These are phyloP conservation scores for Lycodopsis pacificus DNA, from an alignment of 2,797 vertebrate genomes.

Conservation along the genomic window DNA sequence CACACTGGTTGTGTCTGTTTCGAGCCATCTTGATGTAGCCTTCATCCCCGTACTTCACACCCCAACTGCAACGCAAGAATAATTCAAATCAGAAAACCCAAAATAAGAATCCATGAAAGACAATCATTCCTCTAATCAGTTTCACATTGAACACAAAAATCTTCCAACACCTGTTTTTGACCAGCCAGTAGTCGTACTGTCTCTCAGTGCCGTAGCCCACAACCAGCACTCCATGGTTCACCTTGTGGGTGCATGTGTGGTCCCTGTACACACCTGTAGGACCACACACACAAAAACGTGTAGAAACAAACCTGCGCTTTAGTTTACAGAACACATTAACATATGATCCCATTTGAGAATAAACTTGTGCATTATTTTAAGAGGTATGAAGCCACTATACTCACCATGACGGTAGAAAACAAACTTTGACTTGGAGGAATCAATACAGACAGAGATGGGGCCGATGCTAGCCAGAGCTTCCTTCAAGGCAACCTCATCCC, in stretches of 20 bases:
- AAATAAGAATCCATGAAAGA: not conserved
- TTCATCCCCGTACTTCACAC: slow-evolving; percentile 51
- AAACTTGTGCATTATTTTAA: not conserved
- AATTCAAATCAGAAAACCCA: not conserved
- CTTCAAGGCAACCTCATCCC: slow-evolving; percentile 78
- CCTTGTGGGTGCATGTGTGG: slow-evolving; percentile 49
- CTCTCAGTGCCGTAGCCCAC: slow-evolving; percentile 75
- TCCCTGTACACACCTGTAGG: slow-evolving; percentile 74
- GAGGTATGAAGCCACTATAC: not conserved
- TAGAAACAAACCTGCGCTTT: not conserved
- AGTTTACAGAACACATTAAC: too few species aligned
- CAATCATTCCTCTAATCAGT: not conserved
- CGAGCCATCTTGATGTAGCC: slow-evolving; percentile 78
- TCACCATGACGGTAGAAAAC: slow-evolving; percentile 86
- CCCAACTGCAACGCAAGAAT: slow-evolving; percentile 58
- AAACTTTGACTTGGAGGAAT: slow-evolving; percentile 83
- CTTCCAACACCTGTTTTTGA: slow-evolving; percentile 78
- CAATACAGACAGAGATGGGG: slow-evolving; percentile 87
- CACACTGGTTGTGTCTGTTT: slow-evolving; percentile 73
- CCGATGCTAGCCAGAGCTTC: slow-evolving; percentile 82
- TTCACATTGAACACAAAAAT: too few species aligned
- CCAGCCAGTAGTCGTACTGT: slow-evolving; percentile 75
- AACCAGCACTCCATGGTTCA: slow-evolving; percentile 73
- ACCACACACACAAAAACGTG: not conserved
- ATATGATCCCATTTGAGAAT: too few species aligned